phyloP scores from a whole-genome alignment of 2,113 vertebrate species.

The Barnardius zonarius region DNA sequence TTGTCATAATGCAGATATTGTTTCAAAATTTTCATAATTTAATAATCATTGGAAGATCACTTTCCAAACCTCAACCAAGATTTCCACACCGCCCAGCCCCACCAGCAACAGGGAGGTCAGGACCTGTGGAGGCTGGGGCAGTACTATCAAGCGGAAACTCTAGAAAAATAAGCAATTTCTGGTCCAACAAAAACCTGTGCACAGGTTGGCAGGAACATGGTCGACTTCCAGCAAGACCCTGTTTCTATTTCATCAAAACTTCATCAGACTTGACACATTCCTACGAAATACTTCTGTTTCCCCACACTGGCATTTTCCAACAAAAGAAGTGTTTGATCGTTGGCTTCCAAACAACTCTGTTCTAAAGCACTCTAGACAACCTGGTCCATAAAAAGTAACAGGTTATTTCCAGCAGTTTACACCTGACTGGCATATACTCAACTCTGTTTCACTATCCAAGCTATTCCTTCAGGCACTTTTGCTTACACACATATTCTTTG shows the following conservation, averaged over 20 bases:
- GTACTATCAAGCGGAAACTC: background rate
- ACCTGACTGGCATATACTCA: slow-evolving; percentile 54
- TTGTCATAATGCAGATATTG: background rate
- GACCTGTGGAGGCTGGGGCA: background rate
- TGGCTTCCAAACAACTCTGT: background rate
- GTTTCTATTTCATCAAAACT: slow-evolving; percentile 55
- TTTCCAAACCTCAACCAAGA: background rate
- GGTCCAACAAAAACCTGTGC: background rate
- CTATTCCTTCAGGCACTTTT: slow-evolving; percentile 32
- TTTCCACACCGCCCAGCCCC: background rate
- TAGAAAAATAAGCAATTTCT: slow-evolving; percentile 1
- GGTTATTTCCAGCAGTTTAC: slow-evolving; percentile 61
- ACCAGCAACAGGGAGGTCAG: background rate
- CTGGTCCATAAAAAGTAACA: slow-evolving; percentile 49
- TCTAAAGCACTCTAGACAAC: background rate
- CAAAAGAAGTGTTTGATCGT: slow-evolving; percentile 19
- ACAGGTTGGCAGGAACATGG: background rate
- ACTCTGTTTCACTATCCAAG: slow-evolving; percentile 24
- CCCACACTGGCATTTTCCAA: slow-evolving; percentile 26
- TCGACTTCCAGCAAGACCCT: slow-evolving; percentile 5
- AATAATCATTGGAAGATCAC: background rate
- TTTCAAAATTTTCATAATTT: background rate
- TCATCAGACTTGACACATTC: slow-evolving; percentile 46
- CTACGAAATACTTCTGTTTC: slow-evolving; percentile 39
- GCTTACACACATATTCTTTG: slow-evolving; percentile 33